Base-by-base conservation (phyloP, 2,888 invertebrate species). In the Micoletzkya japonica region DNA sequence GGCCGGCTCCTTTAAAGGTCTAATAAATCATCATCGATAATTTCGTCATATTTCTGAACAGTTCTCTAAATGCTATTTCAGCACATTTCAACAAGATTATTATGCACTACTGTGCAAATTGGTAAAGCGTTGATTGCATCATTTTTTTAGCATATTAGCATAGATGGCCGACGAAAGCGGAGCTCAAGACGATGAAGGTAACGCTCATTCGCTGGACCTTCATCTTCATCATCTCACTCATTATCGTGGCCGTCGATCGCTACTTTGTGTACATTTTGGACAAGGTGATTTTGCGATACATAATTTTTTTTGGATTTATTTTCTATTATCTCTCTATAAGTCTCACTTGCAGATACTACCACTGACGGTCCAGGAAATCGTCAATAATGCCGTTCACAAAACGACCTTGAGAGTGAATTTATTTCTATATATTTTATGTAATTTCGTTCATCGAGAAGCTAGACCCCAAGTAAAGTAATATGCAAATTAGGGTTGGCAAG, bases 141-240 rank as follows among this genome's bases (percentile, higher is more conserved):
- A 6, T 20, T 50, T 36, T 52, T 24, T 4, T 32, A 54, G 30
- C 37, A 10, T 60, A 24, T 2, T 24, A n/a, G 32, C 26, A 10
- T 72, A 77, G 77, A 32, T 64, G 64, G 37, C 83, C 83, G 2
- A 77, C 80, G 14, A 71, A 70, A 36, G 73, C 71, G 0, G 83
- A 83, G 66, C 50, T 76, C n/a, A 67, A 71, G 28, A 71, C 72
- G 39, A 74, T 77, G 4, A 54, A 75, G 64, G 72, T 71, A 6
- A 76, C 83, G 1, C 77, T 83, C 44, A 59, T 81, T 37, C 75
- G 74, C 24, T 82, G 79, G 80, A 70, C 79, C 32, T 50, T 76
- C 2, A 54, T 81, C 56, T 71, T 79, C 34, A 76, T 79, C 1
- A 28, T 70, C 2, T 58, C 74, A 1, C 30, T 82, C 14, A 32